A percentile compares a stretch with the other conserved stretches of the same genome.
These are phyloP conservation scores for Drosophila burlai DNA, from an alignment of 1,140 invertebrate genomes.

Conservation along the genomic window DNA sequence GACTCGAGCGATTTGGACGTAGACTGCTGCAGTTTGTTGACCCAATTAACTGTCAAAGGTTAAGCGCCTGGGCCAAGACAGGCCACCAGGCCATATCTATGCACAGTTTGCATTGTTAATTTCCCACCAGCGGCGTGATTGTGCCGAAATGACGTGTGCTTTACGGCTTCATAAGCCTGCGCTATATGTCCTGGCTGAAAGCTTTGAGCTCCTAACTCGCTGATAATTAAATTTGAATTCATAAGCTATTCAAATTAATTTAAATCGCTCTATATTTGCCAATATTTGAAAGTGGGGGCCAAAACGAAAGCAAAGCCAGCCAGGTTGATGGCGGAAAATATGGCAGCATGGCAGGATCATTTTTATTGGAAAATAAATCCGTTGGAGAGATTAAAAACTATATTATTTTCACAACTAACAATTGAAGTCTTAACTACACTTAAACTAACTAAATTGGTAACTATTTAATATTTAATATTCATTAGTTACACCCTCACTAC, in stretches of 20 bases:
- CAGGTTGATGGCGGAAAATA: neutral
- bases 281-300: slow-evolving; percentile 1
- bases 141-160: slow-evolving; percentile 46
- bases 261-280: slow-evolving; percentile 11
- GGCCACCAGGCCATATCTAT: slow-evolving; percentile 20
- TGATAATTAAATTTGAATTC: slow-evolving; percentile 26
- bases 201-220: slow-evolving; percentile 13
- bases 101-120: slow-evolving; percentile 72
- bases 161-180: slow-evolving; percentile 16
- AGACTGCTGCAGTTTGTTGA: slow-evolving; percentile 64
- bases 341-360: neutral
- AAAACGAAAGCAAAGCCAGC: slow-evolving; percentile 3
- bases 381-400: neutral
- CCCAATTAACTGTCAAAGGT: slow-evolving; percentile 71
- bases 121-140: slow-evolving; percentile 38
- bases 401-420: neutral
- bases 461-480: neutral
- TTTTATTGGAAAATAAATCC: neutral
- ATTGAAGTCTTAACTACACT: neutral
- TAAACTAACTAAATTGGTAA: neutral
- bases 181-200: neutral
- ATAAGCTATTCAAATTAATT: slow-evolving; percentile 30
- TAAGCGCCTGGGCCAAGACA: slow-evolving; percentile 52
- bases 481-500: neutral
- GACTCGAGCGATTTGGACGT: slow-evolving; percentile 56